Conservation (phyloP, 2,888 invertebrate species). For the Rhogogaster chlorosoma region DNA sequence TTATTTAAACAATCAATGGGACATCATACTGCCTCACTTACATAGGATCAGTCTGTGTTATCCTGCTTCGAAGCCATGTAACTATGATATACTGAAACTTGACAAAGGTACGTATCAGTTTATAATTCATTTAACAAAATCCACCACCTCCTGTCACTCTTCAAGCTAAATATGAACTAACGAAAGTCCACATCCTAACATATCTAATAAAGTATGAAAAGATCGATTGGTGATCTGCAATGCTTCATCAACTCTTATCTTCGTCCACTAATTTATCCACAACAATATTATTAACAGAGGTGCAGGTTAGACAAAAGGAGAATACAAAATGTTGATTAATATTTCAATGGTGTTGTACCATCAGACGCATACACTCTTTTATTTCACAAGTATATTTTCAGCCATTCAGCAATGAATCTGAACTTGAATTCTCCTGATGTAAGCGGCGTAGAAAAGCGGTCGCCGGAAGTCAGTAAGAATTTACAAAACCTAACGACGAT, state of each 20-base stretch:
- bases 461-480: constrained; percentile 69
- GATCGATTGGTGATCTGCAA: not conserved
- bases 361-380: not conserved
- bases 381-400: not conserved
- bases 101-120: not conserved
- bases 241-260: not conserved
- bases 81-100: not conserved
- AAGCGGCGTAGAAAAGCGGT: constrained; percentile 68
- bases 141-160: constrained; percentile 17
- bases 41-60: not conserved
- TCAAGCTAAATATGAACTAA: constrained; percentile 1
- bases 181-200: not conserved
- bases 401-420: constrained; percentile 13
- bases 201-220: not conserved
- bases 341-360: not conserved
- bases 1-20: constrained; percentile 29
- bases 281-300: not conserved
- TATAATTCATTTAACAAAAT: not conserved
- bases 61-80: not conserved
- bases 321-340: not conserved
- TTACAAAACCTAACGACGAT: constrained; percentile 73
- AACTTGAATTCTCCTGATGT: constrained; percentile 63
- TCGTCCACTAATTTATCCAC: not conserved
- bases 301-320: not conserved
- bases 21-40: not conserved